These are phyloP conservation scores for Campoletis raptor DNA, from an alignment of 2,888 invertebrate genomes.

Conservation along the genomic window DNA sequence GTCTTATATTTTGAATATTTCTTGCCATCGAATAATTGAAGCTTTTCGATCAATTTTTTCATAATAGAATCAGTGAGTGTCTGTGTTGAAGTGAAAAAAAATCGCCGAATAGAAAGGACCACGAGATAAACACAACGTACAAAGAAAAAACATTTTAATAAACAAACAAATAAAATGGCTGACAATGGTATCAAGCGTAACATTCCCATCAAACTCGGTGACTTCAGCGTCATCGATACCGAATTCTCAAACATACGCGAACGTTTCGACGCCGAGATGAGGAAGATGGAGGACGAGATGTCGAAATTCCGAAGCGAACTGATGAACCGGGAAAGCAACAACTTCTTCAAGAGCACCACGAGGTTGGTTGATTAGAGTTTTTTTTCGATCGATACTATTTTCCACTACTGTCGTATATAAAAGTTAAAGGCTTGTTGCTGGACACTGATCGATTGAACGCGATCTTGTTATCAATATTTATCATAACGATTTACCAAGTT, in stretches of 20 bases:
- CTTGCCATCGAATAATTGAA: background rate
- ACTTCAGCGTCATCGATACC: constrained; percentile 97
- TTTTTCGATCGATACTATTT: background rate
- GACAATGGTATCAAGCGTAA: constrained; percentile 94
- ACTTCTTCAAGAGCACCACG: constrained; percentile 95
- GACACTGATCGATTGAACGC: constrained; percentile 1
- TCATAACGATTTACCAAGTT: background rate
- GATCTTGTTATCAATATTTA: background rate
- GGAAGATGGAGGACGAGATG: constrained; percentile 99
- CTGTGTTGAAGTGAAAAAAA: constrained; percentile 48
- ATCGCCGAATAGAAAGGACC: background rate
- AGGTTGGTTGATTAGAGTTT: constrained; percentile 87
- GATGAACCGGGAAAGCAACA: constrained; percentile 96
- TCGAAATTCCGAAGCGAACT: constrained; percentile 96
- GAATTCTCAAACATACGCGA: constrained; percentile 98
- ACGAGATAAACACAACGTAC: background rate
- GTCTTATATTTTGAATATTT: background rate
- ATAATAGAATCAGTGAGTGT: constrained; percentile 50
- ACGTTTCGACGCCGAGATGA: constrained; percentile 98
- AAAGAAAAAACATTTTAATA: constrained; percentile 31
- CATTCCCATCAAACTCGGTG: constrained; percentile 97
- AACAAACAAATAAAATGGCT: constrained; percentile 87
- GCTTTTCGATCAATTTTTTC: background rate
- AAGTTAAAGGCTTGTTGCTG: background rate
- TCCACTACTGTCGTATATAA: background rate